Conservation (phyloP, 1,140 invertebrate genomes). For the Fopius arisanus region DNA sequence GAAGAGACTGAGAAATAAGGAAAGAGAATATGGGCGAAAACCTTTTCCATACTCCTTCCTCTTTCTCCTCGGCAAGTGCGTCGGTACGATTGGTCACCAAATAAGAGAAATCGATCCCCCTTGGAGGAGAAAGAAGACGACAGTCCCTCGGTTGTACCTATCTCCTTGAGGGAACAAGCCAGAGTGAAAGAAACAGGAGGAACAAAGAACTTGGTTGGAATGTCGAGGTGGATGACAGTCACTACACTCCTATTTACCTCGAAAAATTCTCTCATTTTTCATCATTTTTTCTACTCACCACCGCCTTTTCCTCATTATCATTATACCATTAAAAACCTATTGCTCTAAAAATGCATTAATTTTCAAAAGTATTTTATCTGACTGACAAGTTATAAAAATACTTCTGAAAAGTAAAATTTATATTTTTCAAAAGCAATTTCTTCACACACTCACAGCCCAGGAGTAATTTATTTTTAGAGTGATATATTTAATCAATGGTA, state of each 20-base stretch:
- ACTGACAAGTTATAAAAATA: no score
- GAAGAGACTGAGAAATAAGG: constrained; percentile 19
- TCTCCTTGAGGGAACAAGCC: neutral
- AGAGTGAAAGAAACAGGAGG: constrained; percentile 17
- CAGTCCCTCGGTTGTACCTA: constrained; percentile 12
- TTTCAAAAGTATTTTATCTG: no score
- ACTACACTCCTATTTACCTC: constrained; percentile 42
- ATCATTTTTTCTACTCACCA: no score
- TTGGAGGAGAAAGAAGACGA: neutral
- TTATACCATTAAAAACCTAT: no score
- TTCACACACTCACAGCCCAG: no score
- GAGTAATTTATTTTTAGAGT: no score
- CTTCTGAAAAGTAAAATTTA: no score
- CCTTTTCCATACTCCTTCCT: constrained; percentile 21
- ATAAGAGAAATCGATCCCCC: constrained; percentile 37
- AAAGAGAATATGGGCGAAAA: constrained; percentile 27
- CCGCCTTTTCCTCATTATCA: no score
- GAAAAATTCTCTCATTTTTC: constrained; percentile 28
- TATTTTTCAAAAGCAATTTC: no score
- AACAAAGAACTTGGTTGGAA: neutral
- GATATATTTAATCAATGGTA: no score
- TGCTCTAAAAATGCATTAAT: no score
- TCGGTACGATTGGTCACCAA: constrained; percentile 39
- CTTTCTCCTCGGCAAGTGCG: constrained; percentile 21
- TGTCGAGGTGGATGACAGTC: neutral